phyloP scores from a whole-genome alignment of 2,113 vertebrate genomes.

The Seriola aureovittata region DNA sequence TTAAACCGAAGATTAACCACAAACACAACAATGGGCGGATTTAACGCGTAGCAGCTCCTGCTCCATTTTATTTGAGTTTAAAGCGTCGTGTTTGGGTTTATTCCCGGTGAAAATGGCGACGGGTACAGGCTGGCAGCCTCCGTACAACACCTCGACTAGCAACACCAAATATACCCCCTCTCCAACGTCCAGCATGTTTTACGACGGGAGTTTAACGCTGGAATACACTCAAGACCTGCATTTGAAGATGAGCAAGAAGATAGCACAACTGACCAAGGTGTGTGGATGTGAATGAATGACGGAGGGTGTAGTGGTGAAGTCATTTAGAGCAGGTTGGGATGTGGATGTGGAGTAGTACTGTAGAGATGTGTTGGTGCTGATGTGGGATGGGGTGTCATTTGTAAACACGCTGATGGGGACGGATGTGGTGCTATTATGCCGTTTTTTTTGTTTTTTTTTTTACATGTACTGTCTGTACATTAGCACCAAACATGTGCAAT shows the following conservation, averaged over 20 bases:
- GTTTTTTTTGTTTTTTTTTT: not conserved
- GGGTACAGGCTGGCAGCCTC: constrained; percentile 92
- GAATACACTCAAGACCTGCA: constrained; percentile 94
- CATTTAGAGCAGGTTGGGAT: constrained; percentile 6
- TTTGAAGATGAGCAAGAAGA: constrained; percentile 99
- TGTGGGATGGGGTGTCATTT: not conserved
- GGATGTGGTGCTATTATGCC: not conserved
- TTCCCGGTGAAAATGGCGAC: constrained; percentile 93
- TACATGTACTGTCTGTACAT: no score
- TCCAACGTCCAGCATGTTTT: constrained; percentile 80
- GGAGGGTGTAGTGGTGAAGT: not conserved
- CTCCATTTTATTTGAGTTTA: not conserved
- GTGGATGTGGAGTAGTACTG: constrained; percentile 17
- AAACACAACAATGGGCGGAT: constrained; percentile 34
- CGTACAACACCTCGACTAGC: constrained; percentile 77
- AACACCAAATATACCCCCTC: constrained; percentile 77
- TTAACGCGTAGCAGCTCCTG: not conserved
- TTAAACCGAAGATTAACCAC: not conserved
- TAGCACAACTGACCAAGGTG: constrained; percentile 98
- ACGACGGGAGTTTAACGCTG: constrained; percentile 80
- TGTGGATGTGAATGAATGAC: constrained; percentile 7
- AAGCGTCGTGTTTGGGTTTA: constrained; percentile 29
- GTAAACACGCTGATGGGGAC: constrained; percentile 34
- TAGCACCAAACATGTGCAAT: no score
- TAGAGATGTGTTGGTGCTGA: not conserved